Base-by-base conservation (phyloP, 2,888 invertebrate species). In the Mythimna pallens region DNA sequence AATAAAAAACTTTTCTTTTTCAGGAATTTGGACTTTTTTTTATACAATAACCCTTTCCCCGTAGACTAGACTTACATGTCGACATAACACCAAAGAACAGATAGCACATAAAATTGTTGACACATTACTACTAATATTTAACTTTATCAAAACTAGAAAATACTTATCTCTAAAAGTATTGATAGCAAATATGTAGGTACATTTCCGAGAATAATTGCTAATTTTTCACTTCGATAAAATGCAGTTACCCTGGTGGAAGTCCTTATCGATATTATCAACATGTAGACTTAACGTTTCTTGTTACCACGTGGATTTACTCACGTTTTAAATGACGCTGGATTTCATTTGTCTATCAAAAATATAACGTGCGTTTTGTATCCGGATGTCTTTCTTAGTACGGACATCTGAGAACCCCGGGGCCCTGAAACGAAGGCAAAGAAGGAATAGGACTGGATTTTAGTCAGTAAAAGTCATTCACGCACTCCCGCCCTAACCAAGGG, bases 1-100 rank as follows among this genome's bases (percentile, higher is more conserved):
- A 88, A 92, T 88, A 87, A 93, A 47, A 90, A 91, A 89, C 88
- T 87, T 89, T 93, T 92, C 86, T 92, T 93, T 84, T 93, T 91
- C 93, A 93, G 93, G 89, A 92, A 87, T 77, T 74, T 81, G 86
- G 89, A 62, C 78, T 92, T 93, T 94, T 90, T 87, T 91, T 92
- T 90, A 17, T 63, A 25, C 58, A n/a, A 40, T 43, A 54, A 7
- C 73, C 74, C 20, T 30, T 14, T n/a, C 25, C 63, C 34, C 4
- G 2, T n/a, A 59, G 1, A 59, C 4, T 20, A 8, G 3, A 30
- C 10, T 25, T 57, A 57, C 20, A 17, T 3, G 3, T 30, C 22
- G 4, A 57, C 30, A 10, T 17, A 30, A 14, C 55, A 14, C 57
- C 34, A 4, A 9, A 9, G 3, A 36, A 40, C 12, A 25, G 20